phyloP scores from a whole-genome alignment of 2,797 vertebrate species.

The Podarcis siculus region DNA sequence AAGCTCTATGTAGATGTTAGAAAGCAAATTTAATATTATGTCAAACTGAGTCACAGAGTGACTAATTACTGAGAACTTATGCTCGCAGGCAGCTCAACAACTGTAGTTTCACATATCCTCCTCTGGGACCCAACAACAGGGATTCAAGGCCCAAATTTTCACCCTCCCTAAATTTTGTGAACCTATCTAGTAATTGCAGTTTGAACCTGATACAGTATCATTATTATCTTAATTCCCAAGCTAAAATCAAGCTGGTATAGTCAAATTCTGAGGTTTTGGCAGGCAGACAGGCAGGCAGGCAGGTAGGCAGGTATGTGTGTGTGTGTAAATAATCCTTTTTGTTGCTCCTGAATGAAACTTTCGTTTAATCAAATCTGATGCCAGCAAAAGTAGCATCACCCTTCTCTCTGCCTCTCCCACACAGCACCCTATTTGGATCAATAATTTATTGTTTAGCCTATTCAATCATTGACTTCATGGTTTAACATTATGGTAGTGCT shows the following conservation, averaged over 20 bases:
- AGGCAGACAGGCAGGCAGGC: background rate
- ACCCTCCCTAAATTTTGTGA: background rate
- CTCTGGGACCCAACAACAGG: background rate
- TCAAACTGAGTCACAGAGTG: background rate
- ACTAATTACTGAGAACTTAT: background rate
- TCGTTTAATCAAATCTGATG: background rate
- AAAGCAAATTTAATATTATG: background rate
- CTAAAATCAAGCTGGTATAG: background rate
- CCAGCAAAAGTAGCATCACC: background rate
- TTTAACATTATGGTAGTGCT: background rate
- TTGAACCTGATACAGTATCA: background rate
- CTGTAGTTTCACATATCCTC: background rate
- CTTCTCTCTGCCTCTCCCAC: background rate
- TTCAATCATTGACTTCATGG: background rate
- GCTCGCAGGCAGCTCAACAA: background rate
- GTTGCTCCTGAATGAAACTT: background rate
- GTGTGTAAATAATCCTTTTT: background rate
- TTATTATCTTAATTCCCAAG: background rate
- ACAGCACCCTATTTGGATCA: background rate
- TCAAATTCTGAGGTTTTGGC: background rate
- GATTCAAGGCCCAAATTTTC: background rate
- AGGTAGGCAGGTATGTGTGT: no score
- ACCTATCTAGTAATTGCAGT: background rate
- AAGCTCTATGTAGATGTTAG: background rate
- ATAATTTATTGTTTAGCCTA: background rate